Evolutionary conservation across 1,140 invertebrate species (phyloP), one percentile per base, ranked within the genome.

Genomic region (Penaeus chinensis): DNA sequence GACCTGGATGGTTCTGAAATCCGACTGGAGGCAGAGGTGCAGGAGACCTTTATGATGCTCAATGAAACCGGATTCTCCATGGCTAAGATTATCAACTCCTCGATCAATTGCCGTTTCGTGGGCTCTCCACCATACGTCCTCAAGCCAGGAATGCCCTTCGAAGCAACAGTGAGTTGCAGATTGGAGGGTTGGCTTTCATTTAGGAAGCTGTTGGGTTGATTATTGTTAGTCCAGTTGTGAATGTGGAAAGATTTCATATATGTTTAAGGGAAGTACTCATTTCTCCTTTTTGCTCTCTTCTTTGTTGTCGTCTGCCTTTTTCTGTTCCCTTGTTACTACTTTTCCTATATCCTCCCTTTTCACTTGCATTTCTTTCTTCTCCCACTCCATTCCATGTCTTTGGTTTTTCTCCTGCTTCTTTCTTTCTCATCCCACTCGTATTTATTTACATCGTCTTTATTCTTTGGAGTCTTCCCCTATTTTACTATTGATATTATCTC

Each of bases 111-210:
- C 7, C 91, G 92, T 66, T 94, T 95, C 91, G 91, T 95, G 1
- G 94, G 94, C 32, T 91, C 92, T 47, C 90, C 90, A 62, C 92
- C 94, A 4, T 91, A 92, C 66, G 91, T 93, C n/a, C 95, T 95
- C 90, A 94, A 94, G 91, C 94, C 94, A 13, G 93, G 93, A 84
- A 93, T 94, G 90, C 91, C 92, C 0, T 93, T 94, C 87, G 92
- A 92, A 76, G 91, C 91, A 24, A 91, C 93, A 89, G 93, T 94
- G 91, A 92, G 93, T 88, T 91, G 91, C 0, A 2, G 19, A 37
- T 61, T 2, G 16, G 37, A 42, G 37, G 37, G 16, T 54, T 54
- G 54, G 54, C 54, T 54, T 54, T 54, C 1, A 13, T 13, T 54
- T 54, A 54, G 54, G 54, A 54, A 54, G 54, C 42, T 11, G 42